Evolutionary conservation across 2,113 vertebrate genomes (phyloP).

Genomic region (Sarotherodon lohbergeri): DNA sequence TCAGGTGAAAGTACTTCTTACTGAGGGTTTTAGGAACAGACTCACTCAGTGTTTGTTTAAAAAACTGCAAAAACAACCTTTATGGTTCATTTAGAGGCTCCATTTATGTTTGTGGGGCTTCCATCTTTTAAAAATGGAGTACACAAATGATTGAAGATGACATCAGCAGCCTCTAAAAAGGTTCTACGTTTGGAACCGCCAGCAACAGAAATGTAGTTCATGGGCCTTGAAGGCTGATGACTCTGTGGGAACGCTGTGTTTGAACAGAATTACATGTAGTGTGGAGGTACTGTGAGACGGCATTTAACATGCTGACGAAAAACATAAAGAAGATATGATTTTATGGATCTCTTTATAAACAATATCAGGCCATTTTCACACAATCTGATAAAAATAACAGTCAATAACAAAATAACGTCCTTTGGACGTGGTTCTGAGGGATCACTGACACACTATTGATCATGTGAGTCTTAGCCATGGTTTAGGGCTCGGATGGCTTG

Average conservation of each 20-base stretch:
- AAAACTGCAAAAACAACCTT: too few relatives aligned
- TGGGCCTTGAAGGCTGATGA: accelerated
- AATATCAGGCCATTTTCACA: background rate
- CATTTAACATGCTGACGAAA: background rate
- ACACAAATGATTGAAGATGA: background rate
- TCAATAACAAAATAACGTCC: too few relatives aligned
- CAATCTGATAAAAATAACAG: background rate
- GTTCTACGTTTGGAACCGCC: background rate
- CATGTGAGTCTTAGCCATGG: background rate
- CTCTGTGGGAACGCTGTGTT: background rate
- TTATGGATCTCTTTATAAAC: background rate
- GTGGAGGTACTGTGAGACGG: accelerated
- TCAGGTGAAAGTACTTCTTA: background rate
- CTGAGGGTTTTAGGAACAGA: background rate
- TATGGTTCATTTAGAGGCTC: background rate
- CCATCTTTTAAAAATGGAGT: background rate
- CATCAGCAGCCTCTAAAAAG: background rate
- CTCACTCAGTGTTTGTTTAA: background rate
- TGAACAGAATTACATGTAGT: background rate
- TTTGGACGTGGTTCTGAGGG: background rate
- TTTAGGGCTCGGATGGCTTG: background rate
- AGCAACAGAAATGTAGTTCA: background rate
- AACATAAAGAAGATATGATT: background rate
- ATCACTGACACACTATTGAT: background rate
- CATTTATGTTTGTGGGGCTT: background rate